A percentile compares a stretch with the other conserved stretches of the same genome.
Conservation (phyloP, 2,888 invertebrate genomes). For the Pocota personata region DNA sequence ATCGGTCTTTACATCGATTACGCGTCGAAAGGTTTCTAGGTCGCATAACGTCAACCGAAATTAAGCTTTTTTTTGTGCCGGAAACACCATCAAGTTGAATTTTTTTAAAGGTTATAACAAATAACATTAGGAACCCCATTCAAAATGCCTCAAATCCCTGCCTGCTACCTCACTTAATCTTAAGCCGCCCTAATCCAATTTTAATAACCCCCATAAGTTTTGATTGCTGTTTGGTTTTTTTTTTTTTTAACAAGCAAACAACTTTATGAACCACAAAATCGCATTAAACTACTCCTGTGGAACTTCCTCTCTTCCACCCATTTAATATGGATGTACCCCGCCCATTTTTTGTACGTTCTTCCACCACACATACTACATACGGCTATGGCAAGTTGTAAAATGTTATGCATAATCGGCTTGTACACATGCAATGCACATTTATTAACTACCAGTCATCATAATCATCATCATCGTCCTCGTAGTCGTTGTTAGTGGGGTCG, state of each 20-base stretch:
- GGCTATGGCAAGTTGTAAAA: conserved; percentile 55
- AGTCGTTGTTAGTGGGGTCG: conserved; percentile 1
- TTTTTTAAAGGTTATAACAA: not conserved
- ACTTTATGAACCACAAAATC: conserved; percentile 71
- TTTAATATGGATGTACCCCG: conserved; percentile 60
- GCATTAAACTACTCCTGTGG: conserved; percentile 46
- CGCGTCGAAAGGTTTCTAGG: not conserved
- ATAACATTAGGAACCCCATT: conserved; percentile 8
- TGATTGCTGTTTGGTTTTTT: conserved; percentile 43
- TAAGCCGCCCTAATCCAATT: conserved; percentile 67
- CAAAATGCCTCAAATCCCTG: not conserved
- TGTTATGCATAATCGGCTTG: conserved; percentile 71
- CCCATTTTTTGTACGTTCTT: conserved; percentile 29
- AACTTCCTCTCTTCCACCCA: conserved; percentile 51
- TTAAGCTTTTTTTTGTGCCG: not conserved
- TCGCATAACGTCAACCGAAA: not conserved
- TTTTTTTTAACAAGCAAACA: conserved; percentile 58
- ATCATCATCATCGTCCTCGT: conserved; percentile 53
- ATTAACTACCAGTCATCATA: conserved; percentile 72
- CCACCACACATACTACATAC: conserved; percentile 21
- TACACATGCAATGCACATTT: conserved; percentile 73
- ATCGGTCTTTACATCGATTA: too few relatives aligned
- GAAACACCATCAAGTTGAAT: not conserved
- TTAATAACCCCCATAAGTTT: conserved; percentile 60
- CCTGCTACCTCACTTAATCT: conserved; percentile 30